Conservation (phyloP, 2,888 invertebrate genomes). For the Drosophila kokeensis region DNA sequence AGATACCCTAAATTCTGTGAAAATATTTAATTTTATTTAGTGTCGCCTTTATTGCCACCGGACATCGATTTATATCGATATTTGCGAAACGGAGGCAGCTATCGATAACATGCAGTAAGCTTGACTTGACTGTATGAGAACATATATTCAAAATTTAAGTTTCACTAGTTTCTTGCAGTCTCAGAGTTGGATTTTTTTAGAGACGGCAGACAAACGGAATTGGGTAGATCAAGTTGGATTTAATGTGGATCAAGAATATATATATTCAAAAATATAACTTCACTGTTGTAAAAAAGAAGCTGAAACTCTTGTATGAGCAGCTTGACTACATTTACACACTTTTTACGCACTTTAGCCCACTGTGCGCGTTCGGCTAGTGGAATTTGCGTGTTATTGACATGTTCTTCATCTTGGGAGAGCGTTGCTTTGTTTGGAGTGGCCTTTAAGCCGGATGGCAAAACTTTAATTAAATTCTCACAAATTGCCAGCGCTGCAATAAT, state of each 20-base stretch:
- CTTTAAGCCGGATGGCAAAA: slow-evolving; percentile 44
- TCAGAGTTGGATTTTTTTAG: too few relatives aligned
- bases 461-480: slow-evolving; percentile 70
- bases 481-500: slow-evolving; percentile 53
- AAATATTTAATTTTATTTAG: neutral
- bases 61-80: neutral
- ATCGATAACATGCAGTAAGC: neutral
- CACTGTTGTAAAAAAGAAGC: neutral
- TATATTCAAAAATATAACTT: neutral
- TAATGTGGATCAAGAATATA: neutral
- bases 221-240: neutral
- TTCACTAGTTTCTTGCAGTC: neutral
- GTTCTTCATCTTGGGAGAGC: slow-evolving; percentile 7
- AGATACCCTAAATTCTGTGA: neutral
- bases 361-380: slow-evolving; percentile 13
- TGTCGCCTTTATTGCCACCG: too few relatives aligned
- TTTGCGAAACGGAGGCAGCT: neutral
- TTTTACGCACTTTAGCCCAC: neutral
- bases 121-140: too few relatives aligned
- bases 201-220: neutral
- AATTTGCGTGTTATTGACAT: slow-evolving; percentile 36
- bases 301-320: neutral
- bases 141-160: neutral
- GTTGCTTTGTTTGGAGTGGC: neutral
- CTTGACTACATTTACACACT: neutral